phyloP scores from a whole-genome alignment of 30 jellyfish, hydroid and myxozoan species.

The Phacellophora camtschatica region DNA sequence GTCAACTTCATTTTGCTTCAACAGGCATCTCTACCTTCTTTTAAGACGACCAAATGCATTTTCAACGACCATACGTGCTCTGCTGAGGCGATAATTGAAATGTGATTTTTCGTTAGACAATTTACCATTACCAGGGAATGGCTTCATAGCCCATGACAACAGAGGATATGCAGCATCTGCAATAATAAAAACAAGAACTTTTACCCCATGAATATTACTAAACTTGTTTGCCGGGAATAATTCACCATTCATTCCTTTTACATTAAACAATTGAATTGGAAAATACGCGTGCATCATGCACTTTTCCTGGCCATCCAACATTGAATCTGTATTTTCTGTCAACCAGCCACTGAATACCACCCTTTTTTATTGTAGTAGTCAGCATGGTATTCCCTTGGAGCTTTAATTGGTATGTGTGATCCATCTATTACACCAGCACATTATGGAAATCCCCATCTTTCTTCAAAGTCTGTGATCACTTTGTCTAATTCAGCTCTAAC shows the following conservation, averaged over 20 bases:
- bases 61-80: conserved; percentile 63
- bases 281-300: no score
- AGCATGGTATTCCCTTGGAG: conserved; percentile 6
- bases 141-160: not conserved
- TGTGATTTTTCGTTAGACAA: conserved; percentile 6
- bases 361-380: conserved; percentile 24
- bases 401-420: conserved; percentile 28
- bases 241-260: no score
- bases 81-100: conserved; percentile 40
- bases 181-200: not conserved
- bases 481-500: not conserved
- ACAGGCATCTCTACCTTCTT: conserved; percentile 27
- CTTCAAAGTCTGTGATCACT: not conserved
- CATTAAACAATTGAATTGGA: no score
- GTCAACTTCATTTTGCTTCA: conserved; percentile 4
- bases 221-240: conserved; percentile 21
- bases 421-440: conserved; percentile 19
- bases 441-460: conserved; percentile 28
- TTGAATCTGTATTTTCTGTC: no score
- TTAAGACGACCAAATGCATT: conserved; percentile 63
- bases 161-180: conserved; percentile 43
- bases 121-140: conserved; percentile 18
- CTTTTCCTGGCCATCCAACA: no score
- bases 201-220: conserved; percentile 14
- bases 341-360: not conserved